A percentile compares a stretch with the other conserved stretches of the same genome.
Conservation (phyloP, 2,113 vertebrate species). For the Miniopterus natalensis region DNA sequence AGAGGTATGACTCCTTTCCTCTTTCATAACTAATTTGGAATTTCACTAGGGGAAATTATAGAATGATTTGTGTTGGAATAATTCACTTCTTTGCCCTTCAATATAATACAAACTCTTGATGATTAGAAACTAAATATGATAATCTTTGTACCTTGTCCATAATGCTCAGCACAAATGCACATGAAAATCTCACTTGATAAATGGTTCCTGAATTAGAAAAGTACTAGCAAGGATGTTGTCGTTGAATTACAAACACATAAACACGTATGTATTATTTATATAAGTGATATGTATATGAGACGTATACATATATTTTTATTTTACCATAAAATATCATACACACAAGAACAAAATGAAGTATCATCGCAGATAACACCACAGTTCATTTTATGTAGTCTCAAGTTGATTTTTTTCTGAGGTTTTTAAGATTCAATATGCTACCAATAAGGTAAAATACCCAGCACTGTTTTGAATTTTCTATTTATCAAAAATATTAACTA, state of each 20-base stretch:
- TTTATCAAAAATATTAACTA: conserved; percentile 20
- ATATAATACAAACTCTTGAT: conserved; percentile 11
- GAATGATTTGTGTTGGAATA: background rate
- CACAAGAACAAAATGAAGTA: background rate
- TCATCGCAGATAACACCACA: background rate
- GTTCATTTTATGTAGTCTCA: background rate
- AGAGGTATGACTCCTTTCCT: background rate
- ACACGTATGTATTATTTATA: background rate
- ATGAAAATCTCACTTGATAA: background rate
- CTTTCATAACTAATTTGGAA: background rate
- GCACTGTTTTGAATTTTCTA: background rate
- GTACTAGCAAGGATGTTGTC: background rate
- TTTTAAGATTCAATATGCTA: background rate
- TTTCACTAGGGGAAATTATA: background rate
- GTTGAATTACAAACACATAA: background rate
- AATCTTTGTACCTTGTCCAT: background rate
- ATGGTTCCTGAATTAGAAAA: conserved; percentile 3
- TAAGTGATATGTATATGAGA: background rate
- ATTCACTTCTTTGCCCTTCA: background rate
- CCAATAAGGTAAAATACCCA: background rate
- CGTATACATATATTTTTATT: background rate
- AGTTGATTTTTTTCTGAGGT: background rate
- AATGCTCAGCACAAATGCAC: background rate
- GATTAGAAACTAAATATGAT: conserved; percentile 12
- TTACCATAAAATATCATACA: background rate